Evolutionary conservation across 2,113 vertebrate genomes (phyloP).

Genomic region (Engraulis encrasicolus): DNA sequence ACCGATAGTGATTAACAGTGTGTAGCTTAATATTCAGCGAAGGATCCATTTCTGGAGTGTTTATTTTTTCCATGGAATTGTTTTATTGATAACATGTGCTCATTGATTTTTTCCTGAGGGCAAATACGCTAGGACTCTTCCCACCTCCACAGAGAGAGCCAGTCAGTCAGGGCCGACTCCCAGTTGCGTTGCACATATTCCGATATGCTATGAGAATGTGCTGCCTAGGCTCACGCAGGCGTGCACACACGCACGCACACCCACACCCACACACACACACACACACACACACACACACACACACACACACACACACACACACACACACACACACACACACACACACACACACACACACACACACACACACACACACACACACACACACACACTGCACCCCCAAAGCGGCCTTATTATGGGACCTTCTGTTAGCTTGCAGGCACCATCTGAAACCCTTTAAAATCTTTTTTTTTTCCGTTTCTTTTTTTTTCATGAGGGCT

Average conservation of each 20-base stretch:
- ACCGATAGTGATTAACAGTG: too few species aligned
- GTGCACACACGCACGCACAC: too few species aligned
- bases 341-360: too few species aligned
- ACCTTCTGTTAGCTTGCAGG: background rate
- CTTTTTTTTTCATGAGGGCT: background rate
- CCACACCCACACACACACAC: too few species aligned
- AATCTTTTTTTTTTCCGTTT: background rate
- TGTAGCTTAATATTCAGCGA: too few species aligned
- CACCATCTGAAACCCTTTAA: background rate
- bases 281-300: too few species aligned
- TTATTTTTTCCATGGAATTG: conserved; percentile 21
- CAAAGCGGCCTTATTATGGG: background rate
- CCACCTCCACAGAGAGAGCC: background rate
- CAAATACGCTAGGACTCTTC: conserved; percentile 23
- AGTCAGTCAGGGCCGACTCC: too few species aligned
- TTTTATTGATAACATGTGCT: conserved; percentile 29
- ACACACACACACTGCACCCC: too few species aligned
- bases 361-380: too few species aligned
- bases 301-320: too few species aligned
- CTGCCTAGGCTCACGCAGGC: too few species aligned
- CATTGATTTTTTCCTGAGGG: conserved; percentile 22
- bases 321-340: too few species aligned
- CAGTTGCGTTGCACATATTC: background rate
- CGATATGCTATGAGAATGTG: conserved; percentile 20
- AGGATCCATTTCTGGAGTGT: background rate